Base-by-base conservation (phyloP, 53 echinoderm and acorn worm genomes). In the Patiria pectinifera region DNA sequence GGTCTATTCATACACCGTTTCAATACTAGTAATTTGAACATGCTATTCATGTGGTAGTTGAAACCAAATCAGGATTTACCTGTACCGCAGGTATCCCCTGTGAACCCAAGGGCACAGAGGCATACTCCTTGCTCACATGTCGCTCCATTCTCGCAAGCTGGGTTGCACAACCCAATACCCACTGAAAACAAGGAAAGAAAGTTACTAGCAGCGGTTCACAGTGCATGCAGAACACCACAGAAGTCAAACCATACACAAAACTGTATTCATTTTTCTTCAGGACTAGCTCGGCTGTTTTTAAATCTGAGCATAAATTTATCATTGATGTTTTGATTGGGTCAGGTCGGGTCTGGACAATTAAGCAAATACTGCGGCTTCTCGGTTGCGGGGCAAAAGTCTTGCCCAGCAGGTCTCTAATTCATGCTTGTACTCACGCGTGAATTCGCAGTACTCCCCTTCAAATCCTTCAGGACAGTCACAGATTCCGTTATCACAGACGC, bases 91-190 rank as follows among this genome's bases (percentile, higher is more conserved):
- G 93, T 81, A 10, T 66, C 86, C 63, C 97, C 97, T 48, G 95
- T 90, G 91, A 93, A 97, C 11, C 97, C 97, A 2, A 95, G 69
- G 16, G 93, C 81, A 79, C 97, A 97, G 12, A 95, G 91, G 47
- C 97, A 97, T 24, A 95, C 74, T 0, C 96, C 96, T 46, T 93
- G 94, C 14, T 96, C 89, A 79, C 97, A 97, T 4, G 94, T 93
- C 11, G 96, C 97, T 43, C 97, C 97, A 92, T 96, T 97, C 83
- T 94, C 83, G 86, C 97, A 97, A 9, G 83, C 77, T 44, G 95
- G 93, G 25, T 82, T 75, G 83, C 97, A 97, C 5, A 82, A 45
- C n/a, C 86, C 92, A 14, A 24, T 59, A 25, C 78, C 85, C 46
- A 62, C 92, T 92, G 62, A 66, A 16, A 16, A 3, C 19, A 66